These are phyloP conservation scores for Ailurus styani DNA, from an alignment of 2,113 vertebrate genomes.

Conservation along the genomic window DNA sequence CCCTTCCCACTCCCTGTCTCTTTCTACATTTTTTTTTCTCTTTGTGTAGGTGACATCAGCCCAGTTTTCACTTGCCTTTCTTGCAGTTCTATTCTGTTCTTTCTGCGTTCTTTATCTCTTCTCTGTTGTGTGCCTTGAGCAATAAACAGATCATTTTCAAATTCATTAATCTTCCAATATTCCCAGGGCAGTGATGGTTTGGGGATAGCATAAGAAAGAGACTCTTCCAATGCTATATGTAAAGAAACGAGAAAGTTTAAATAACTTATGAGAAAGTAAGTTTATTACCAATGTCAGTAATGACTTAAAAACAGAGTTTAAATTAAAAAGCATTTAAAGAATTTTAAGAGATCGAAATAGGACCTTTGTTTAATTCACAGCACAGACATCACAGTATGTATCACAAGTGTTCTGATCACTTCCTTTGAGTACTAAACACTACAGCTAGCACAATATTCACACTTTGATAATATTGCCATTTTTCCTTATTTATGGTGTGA, in stretches of 20 bases:
- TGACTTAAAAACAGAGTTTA: background rate
- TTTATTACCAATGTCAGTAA: background rate
- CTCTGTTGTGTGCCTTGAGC: background rate
- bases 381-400: background rate
- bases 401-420: background rate
- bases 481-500: background rate
- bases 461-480: background rate
- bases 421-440: background rate
- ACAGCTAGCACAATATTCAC: background rate
- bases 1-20: background rate
- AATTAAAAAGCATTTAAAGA: background rate
- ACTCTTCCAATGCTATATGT: background rate
- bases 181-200: background rate
- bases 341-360: background rate
- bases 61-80: background rate
- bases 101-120: background rate
- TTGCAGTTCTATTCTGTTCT: background rate
- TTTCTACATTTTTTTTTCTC: background rate
- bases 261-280: background rate
- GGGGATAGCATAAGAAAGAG: background rate
- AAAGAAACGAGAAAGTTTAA: background rate
- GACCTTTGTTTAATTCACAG: background rate
- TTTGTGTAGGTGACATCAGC: background rate
- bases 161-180: background rate
- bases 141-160: background rate